Evolutionary conservation across 2,797 vertebrate species (phyloP).

Genomic region (Pterois miles): DNA sequence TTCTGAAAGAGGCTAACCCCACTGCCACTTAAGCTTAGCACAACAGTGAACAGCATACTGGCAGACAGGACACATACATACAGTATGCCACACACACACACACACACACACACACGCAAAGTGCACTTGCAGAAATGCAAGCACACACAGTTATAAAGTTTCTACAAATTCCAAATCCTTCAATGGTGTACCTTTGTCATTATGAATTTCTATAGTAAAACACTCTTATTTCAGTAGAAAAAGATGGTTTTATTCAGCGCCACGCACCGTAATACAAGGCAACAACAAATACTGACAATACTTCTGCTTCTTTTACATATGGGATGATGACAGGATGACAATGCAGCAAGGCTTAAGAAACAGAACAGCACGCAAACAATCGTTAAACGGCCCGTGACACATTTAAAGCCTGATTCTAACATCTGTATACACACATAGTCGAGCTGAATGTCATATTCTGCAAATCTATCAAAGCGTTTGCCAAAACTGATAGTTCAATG

Average conservation of each 20-base stretch:
- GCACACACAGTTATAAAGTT: background rate
- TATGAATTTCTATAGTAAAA: background rate
- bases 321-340: background rate
- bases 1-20: slow-evolving; percentile 84
- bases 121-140: slow-evolving; percentile 22
- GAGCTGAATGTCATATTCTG: slow-evolving; percentile 31
- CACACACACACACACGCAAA: background rate
- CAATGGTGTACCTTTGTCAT: background rate
- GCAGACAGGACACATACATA: slow-evolving; percentile 69
- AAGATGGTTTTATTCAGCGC: background rate
- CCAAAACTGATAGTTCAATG: slow-evolving; percentile 51
- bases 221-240: background rate
- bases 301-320: slow-evolving; percentile 1
- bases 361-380: background rate
- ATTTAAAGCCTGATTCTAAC: background rate
- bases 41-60: slow-evolving; percentile 60
- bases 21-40: slow-evolving; percentile 79
- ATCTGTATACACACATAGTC: slow-evolving; percentile 6
- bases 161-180: background rate
- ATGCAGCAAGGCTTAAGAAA: background rate
- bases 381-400: background rate
- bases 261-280: background rate
- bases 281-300: background rate
- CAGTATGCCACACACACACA: background rate
- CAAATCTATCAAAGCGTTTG: slow-evolving; percentile 49